Evolutionary conservation across 1,140 invertebrate genomes (phyloP).

Genomic region (Drosophila santomea): DNA sequence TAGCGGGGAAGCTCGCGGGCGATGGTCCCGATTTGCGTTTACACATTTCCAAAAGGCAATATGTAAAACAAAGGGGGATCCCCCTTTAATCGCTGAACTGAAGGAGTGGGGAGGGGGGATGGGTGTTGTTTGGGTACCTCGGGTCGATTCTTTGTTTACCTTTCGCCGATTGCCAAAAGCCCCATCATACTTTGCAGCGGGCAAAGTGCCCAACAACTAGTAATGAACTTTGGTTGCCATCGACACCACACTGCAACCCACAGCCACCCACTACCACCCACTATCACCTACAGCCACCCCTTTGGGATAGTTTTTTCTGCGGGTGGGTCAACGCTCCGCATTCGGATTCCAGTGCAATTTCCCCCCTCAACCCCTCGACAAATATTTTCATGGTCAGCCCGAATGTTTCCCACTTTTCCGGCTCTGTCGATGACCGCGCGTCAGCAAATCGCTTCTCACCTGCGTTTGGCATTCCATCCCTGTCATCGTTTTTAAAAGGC

Average conservation of each 20-base stretch:
- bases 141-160: slow-evolving; percentile 75
- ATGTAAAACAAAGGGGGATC: slow-evolving; percentile 48
- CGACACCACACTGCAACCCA: slow-evolving; percentile 17
- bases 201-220: slow-evolving; percentile 40
- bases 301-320: slow-evolving; percentile 15
- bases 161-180: slow-evolving; percentile 57
- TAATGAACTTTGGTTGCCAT: slow-evolving; percentile 62
- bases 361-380: slow-evolving; percentile 10
- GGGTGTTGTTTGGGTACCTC: slow-evolving; percentile 5
- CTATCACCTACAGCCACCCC: not conserved
- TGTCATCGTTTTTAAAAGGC: slow-evolving; percentile 14
- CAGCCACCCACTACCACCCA: not conserved
- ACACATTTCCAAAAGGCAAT: slow-evolving; percentile 53
- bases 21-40: slow-evolving; percentile 35
- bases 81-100: not conserved
- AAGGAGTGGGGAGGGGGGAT: not conserved
- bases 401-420: slow-evolving; percentile 10
- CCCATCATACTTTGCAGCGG: slow-evolving; percentile 19
- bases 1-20: slow-evolving; percentile 44
- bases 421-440: slow-evolving; percentile 17
- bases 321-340: slow-evolving; percentile 42
- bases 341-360: slow-evolving; percentile 36
- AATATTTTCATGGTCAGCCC: slow-evolving; percentile 53
- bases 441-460: slow-evolving; percentile 5
- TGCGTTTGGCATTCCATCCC: not conserved